Evolutionary conservation across 2,113 vertebrate species (phyloP).

Genomic region (Grantiella picta): DNA sequence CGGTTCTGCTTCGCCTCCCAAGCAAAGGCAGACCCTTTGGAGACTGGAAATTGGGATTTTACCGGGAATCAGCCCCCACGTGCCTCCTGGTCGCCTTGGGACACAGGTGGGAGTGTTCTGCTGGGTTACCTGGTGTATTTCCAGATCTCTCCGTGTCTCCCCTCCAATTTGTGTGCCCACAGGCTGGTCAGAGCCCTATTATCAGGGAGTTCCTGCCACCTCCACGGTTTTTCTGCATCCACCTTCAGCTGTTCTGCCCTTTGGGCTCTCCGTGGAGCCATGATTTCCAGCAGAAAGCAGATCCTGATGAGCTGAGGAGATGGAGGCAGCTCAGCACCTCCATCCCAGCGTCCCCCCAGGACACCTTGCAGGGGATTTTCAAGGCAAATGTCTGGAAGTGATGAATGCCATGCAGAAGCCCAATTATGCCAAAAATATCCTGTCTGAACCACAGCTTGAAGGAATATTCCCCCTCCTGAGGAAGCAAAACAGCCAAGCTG

Average conservation of each 20-base stretch:
- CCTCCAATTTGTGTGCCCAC: neutral
- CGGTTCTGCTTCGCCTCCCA: neutral
- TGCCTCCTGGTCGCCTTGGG: neutral
- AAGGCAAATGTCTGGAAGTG: neutral
- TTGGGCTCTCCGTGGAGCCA: neutral
- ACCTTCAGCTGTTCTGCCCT: neutral
- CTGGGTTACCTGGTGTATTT: neutral
- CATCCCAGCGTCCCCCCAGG: neutral
- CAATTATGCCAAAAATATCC: neutral
- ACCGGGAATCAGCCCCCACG: accelerated
- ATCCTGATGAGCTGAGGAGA: neutral
- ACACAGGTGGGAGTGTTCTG: neutral
- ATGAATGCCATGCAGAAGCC: neutral
- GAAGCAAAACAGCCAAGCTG: neutral
- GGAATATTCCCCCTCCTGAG: neutral
- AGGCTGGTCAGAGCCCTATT: neutral
- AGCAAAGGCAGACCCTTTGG: neutral
- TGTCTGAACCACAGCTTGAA: neutral
- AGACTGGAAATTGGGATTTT: neutral
- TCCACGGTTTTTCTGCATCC: neutral
- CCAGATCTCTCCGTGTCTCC: neutral
- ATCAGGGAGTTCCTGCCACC: neutral
- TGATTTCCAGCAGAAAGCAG: neutral
- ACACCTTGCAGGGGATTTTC: neutral
- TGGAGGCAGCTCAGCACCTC: neutral